phyloP scores from a whole-genome alignment of 2,888 invertebrate genomes.

The Diarsia rubi region DNA sequence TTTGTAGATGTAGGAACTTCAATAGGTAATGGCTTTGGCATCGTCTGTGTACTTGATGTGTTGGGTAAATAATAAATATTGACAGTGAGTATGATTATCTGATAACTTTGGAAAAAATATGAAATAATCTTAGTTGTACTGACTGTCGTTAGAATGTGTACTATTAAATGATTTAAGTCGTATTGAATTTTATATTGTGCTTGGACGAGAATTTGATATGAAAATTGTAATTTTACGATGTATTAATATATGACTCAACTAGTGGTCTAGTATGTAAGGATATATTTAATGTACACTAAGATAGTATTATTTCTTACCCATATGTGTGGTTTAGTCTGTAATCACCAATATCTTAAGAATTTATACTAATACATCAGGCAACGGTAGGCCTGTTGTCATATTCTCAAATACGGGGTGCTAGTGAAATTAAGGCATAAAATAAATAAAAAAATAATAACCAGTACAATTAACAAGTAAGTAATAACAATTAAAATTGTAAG shows the following conservation, averaged over 20 bases:
- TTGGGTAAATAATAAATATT: too few relatives aligned
- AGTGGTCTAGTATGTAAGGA: slow-evolving; percentile 12
- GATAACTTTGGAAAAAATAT: slow-evolving; percentile 31
- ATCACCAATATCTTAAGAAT: background rate
- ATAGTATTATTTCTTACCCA: background rate
- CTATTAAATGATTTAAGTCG: background rate
- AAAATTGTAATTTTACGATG: background rate
- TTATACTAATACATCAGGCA: slow-evolving; percentile 7
- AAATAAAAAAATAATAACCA: too few relatives aligned
- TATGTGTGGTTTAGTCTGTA: slow-evolving; percentile 8
- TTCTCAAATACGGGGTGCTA: too few relatives aligned
- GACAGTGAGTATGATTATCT: background rate
- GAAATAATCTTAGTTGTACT: too few relatives aligned
- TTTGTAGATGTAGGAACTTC: background rate
- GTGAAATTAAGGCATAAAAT: too few relatives aligned
- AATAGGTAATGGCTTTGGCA: too few relatives aligned
- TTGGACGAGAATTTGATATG: background rate
- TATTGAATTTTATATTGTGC: background rate
- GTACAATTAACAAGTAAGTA: too few relatives aligned
- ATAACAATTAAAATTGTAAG: too few relatives aligned
- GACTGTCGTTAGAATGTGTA: too few relatives aligned
- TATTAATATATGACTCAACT: background rate
- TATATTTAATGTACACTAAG: slow-evolving; percentile 4
- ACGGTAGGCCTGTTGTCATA: slow-evolving; percentile 3
- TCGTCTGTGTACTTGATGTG: too few relatives aligned